A percentile compares a stretch with the other conserved stretches of the same genome.
These are phyloP conservation scores for Tipula helvola DNA, from an alignment of 2,888 invertebrate genomes.

Conservation along the genomic window DNA sequence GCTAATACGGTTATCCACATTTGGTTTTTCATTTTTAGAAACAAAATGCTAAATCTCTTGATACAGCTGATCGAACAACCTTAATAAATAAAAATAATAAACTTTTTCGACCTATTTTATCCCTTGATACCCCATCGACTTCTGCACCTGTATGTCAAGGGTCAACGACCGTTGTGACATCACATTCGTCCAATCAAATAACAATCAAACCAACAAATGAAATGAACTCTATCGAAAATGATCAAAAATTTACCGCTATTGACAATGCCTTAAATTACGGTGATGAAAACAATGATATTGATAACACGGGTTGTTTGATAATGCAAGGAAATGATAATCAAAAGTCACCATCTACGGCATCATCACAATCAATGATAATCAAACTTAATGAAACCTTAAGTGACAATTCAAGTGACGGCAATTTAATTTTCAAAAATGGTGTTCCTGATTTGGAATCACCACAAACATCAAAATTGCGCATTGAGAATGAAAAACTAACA, in stretches of 20 bases:
- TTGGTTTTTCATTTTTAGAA: constrained; percentile 26
- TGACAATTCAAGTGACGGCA: constrained; percentile 20
- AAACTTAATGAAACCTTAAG: neutral
- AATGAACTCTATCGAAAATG: neutral
- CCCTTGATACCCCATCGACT: constrained; percentile 24
- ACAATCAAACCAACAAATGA: neutral
- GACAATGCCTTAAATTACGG: neutral
- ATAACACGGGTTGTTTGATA: constrained; percentile 19
- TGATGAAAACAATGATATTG: neutral
- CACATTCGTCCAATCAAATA: neutral
- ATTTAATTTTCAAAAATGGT: neutral
- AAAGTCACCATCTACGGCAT: constrained; percentile 24
- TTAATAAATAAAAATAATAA: constrained; percentile 26
- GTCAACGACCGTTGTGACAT: constrained; percentile 16
- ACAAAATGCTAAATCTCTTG: constrained; percentile 31
- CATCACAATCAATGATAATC: constrained; percentile 14
- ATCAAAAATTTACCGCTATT: neutral
- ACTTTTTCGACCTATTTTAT: constrained; percentile 30
- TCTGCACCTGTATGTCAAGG: constrained; percentile 15
- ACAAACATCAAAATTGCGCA: constrained; percentile 31
- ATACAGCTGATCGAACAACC: constrained; percentile 28
- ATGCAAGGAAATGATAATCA: constrained; percentile 25
- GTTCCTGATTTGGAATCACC: neutral
- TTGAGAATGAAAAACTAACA: constrained; percentile 65
- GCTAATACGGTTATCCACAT: neutral